phyloP scores from a whole-genome alignment of 2,888 invertebrate species.

The Acanthosepion pharaonis region DNA sequence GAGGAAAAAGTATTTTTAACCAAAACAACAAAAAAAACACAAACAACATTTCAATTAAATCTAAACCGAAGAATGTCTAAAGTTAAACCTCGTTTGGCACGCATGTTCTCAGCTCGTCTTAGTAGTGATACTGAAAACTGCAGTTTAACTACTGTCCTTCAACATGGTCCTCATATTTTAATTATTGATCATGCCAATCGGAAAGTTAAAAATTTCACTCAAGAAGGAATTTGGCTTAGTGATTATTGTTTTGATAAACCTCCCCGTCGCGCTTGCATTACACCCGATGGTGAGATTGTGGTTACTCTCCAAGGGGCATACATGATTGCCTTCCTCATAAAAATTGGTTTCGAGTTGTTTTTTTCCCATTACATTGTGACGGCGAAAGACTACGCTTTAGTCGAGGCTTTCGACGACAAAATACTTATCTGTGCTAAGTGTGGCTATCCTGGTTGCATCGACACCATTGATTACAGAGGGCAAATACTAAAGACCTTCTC shows the following conservation, averaged over 20 bases:
- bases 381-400: constrained; percentile 12
- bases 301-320: constrained; percentile 33
- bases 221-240: background rate
- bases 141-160: background rate
- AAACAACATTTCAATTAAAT: background rate
- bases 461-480: background rate
- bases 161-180: background rate
- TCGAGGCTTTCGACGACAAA: background rate
- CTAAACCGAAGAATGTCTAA: background rate
- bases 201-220: background rate
- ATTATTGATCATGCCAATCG: background rate
- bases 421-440: background rate
- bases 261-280: constrained; percentile 18
- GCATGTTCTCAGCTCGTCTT: background rate
- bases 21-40: no score
- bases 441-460: constrained; percentile 34
- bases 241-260: background rate
- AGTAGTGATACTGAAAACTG: background rate
- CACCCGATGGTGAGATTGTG: background rate
- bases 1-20: no score
- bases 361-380: background rate
- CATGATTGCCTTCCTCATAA: background rate
- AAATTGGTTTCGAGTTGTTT: constrained; percentile 13
- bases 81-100: background rate
- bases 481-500: constrained; percentile 15